A percentile compares a stretch with the other conserved stretches of the same genome.
phyloP scores from a whole-genome alignment of 2,113 vertebrate genomes.

The Campylomormyrus tamandua region DNA sequence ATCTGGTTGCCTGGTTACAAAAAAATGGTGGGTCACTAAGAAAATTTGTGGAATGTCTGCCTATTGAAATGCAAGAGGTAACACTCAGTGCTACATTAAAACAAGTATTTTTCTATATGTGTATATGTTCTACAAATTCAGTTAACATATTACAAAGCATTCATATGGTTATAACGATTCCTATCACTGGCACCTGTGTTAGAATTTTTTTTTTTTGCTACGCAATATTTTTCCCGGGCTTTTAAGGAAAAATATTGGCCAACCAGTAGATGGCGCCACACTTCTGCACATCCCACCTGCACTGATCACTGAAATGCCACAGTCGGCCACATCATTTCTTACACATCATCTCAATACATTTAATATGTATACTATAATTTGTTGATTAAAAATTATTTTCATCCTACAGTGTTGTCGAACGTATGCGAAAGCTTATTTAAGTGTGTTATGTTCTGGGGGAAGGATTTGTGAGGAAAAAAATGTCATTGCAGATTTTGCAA shows the following conservation, averaged over 20 bases:
- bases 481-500: not conserved
- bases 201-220: not conserved
- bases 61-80: not conserved
- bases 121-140: not conserved
- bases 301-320: not conserved
- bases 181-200: not conserved
- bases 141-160: not conserved
- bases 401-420: not conserved
- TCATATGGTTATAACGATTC: not conserved
- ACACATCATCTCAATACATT: not conserved
- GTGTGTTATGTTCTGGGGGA: not conserved
- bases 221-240: not conserved
- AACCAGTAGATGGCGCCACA: constrained; percentile 22
- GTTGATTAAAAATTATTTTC: not conserved
- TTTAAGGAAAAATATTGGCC: not conserved
- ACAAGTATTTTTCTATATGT: not conserved
- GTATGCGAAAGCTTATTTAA: not conserved
- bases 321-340: not conserved
- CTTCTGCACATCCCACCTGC: not conserved
- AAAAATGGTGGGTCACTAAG: not conserved
- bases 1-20: not conserved
- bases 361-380: not conserved
- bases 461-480: not conserved
- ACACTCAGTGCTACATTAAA: not conserved
- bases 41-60: not conserved